Evolutionary conservation across 2,797 vertebrate species (phyloP).

Genomic region (Muscicapa comitata): DNA sequence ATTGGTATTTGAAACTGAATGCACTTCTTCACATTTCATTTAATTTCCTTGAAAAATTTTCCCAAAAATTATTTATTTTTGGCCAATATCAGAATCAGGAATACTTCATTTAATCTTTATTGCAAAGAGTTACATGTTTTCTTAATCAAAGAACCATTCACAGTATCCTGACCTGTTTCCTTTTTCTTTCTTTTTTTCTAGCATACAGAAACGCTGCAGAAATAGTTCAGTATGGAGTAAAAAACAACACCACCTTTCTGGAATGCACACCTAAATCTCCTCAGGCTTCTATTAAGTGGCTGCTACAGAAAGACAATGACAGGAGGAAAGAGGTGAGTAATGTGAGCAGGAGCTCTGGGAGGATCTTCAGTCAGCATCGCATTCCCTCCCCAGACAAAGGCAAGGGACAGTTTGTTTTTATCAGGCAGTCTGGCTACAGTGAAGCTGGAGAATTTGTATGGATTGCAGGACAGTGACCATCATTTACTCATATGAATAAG

Average conservation of each 20-base stretch:
- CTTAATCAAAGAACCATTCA: not conserved
- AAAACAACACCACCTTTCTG: conserved; percentile 97
- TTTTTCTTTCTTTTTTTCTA: conserved; percentile 61
- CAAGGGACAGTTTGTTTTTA: not conserved
- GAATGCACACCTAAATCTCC: conserved; percentile 94
- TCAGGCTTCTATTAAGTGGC: conserved; percentile 92
- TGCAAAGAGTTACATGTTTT: not conserved
- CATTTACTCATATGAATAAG: not conserved
- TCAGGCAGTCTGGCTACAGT: not conserved
- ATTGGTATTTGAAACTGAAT: not conserved
- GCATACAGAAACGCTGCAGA: conserved; percentile 95
- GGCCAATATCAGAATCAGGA: not conserved
- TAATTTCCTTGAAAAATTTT: not conserved
- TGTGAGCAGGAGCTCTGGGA: not conserved
- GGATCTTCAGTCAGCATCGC: not conserved
- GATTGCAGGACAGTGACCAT: not conserved
- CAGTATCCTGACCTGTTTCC: not conserved
- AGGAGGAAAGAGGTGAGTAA: conserved; percentile 93
- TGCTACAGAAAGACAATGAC: conserved; percentile 95
- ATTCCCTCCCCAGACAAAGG: not conserved
- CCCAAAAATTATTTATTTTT: not conserved
- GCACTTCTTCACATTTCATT: not conserved
- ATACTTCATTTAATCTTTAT: not conserved
- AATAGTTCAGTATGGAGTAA: conserved; percentile 92
- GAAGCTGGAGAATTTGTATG: not conserved